These are phyloP conservation scores for Phyllotreta cruciferae DNA, from an alignment of 2,888 invertebrate genomes.

Conservation along the genomic window DNA sequence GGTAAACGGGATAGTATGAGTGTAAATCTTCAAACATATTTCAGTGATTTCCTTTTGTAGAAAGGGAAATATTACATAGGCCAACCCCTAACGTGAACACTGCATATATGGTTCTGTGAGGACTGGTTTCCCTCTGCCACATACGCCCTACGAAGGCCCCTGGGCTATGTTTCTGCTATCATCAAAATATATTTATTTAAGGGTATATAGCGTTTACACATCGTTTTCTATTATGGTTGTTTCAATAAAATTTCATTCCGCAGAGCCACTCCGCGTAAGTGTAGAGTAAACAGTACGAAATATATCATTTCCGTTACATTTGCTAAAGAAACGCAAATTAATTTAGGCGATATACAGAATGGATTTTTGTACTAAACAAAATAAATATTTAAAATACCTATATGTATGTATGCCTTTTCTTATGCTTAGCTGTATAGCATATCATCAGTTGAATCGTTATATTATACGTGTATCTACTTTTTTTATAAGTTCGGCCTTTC, in stretches of 20 bases:
- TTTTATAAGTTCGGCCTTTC: too few relatives aligned
- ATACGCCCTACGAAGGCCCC: background rate
- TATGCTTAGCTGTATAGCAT: too few relatives aligned
- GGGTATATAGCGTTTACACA: conserved; percentile 12
- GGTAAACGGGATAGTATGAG: too few relatives aligned
- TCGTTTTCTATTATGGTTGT: conserved; percentile 17
- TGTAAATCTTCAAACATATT: too few relatives aligned
- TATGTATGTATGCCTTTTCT: too few relatives aligned
- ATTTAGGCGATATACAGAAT: background rate
- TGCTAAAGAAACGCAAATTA: conserved; percentile 4
- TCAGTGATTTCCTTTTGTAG: background rate
- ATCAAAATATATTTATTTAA: conserved; percentile 17
- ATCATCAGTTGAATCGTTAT: too few relatives aligned
- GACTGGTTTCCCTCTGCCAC: background rate
- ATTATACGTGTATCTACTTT: too few relatives aligned
- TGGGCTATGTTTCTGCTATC: background rate
- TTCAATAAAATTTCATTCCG: conserved; percentile 8
- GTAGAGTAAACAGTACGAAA: conserved; percentile 9
- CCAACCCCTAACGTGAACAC: background rate
- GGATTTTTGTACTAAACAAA: too few relatives aligned
- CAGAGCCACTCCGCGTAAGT: conserved; percentile 1
- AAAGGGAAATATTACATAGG: conserved; percentile 1
- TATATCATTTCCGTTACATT: conserved; percentile 13
- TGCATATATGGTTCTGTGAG: background rate
- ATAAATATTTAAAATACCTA: too few relatives aligned